phyloP scores from a whole-genome alignment of 1,140 invertebrate species.

The Lasioglossum albipes region DNA sequence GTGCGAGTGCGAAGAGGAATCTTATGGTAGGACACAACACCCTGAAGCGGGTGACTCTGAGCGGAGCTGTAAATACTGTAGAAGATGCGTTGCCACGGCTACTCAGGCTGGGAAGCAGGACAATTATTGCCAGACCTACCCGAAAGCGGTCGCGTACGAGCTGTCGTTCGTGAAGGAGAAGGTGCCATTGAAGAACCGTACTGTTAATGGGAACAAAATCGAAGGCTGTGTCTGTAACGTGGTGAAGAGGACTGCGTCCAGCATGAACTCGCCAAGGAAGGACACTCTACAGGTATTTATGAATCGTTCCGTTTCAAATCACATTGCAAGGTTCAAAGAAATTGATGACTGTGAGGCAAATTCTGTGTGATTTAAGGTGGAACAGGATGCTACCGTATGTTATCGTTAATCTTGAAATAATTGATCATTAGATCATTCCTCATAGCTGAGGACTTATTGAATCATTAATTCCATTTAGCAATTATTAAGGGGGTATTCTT shows the following conservation, averaged over 20 bases:
- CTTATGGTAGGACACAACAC: not conserved
- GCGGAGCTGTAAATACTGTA: conserved; percentile 66
- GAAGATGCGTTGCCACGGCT: conserved; percentile 63
- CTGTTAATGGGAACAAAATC: conserved; percentile 33
- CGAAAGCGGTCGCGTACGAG: conserved; percentile 77
- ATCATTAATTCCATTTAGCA: too few species aligned
- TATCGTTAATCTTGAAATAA: too few species aligned
- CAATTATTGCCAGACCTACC: conserved; percentile 67
- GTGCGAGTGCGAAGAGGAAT: conserved; percentile 61
- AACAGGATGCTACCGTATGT: too few species aligned
- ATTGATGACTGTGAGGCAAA: too few species aligned
- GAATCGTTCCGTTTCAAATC: not conserved
- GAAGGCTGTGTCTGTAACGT: conserved; percentile 62
- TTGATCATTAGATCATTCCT: too few species aligned
- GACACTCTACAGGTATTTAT: conserved; percentile 67
- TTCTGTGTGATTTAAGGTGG: too few species aligned
- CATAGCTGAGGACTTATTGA: too few species aligned
- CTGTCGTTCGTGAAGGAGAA: conserved; percentile 69
- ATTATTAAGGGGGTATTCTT: too few species aligned
- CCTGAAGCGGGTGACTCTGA: conserved; percentile 37
- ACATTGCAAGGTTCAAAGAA: too few species aligned
- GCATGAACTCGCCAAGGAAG: conserved; percentile 42
- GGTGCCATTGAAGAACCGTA: conserved; percentile 46
- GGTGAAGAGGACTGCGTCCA: conserved; percentile 40
- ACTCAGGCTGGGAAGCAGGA: conserved; percentile 69